phyloP scores from a whole-genome alignment of 2,797 vertebrate species.

The Astyanax mexicanus region DNA sequence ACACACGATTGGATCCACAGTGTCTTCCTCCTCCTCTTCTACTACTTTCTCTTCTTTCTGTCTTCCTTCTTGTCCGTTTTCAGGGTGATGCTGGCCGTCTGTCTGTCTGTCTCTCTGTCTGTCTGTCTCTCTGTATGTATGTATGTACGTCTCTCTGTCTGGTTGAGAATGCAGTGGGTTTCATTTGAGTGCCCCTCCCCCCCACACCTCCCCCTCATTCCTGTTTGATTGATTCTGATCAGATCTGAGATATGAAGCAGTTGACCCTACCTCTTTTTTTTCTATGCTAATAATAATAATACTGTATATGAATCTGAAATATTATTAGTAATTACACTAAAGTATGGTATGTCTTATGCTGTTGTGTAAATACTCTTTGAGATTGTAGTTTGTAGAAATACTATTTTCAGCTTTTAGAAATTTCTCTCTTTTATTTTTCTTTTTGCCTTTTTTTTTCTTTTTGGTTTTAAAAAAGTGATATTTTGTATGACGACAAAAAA shows the following conservation, averaged over 20 bases:
- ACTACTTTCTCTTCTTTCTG: not conserved
- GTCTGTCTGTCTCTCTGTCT: not conserved
- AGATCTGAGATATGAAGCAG: constrained; percentile 49
- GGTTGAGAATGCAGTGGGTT: constrained; percentile 25
- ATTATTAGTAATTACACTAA: constrained; percentile 42
- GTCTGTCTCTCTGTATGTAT: not conserved
- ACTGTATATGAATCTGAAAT: constrained; percentile 49
- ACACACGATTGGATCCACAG: constrained; percentile 19
- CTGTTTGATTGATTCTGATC: constrained; percentile 18
- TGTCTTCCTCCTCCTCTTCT: not conserved
- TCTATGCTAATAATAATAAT: constrained; percentile 53
- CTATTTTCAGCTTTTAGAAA: constrained; percentile 47
- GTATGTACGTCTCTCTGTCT: not conserved
- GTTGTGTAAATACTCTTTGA: constrained; percentile 66
- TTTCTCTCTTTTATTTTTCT: constrained; percentile 36
- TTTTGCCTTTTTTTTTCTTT: constrained; percentile 44
- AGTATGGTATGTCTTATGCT: constrained; percentile 47
- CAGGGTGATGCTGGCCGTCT: not conserved
- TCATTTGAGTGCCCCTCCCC: not conserved
- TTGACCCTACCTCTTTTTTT: constrained; percentile 60
- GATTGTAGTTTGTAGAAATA: constrained; percentile 46
- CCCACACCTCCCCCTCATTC: constrained; percentile 36
- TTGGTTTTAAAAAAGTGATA: constrained; percentile 58
- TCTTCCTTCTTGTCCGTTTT: too few species aligned
- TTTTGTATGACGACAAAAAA: constrained; percentile 65